Evolutionary conservation across 53 echinoderm and acorn worm species (phyloP).

Genomic region (Glandiceps talaboti): DNA sequence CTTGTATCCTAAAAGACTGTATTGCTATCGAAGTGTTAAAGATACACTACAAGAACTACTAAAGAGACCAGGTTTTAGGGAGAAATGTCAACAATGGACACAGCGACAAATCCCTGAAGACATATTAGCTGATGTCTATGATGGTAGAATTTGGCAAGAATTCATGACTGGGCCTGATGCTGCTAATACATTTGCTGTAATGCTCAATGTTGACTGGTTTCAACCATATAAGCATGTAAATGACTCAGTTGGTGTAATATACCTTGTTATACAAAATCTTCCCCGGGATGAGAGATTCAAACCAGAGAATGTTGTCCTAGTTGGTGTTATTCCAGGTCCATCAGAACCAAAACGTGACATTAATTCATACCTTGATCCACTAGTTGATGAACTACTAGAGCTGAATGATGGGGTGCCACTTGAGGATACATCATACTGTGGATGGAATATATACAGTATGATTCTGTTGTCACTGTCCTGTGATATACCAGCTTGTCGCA

Average conservation of each 20-base stretch:
- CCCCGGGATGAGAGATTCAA: constrained; percentile 18
- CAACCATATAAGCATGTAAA: constrained; percentile 18
- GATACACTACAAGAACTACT: constrained; percentile 13
- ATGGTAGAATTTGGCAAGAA: constrained; percentile 15
- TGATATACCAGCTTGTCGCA: constrained; percentile 23
- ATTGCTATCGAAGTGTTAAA: constrained; percentile 21
- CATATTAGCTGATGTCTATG: constrained; percentile 20
- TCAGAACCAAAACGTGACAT: constrained; percentile 1
- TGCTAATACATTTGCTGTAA: constrained; percentile 12
- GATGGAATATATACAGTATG: not conserved
- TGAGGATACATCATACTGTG: not conserved
- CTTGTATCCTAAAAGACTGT: constrained; percentile 14
- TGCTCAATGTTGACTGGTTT: constrained; percentile 27
- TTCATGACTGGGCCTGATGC: not conserved
- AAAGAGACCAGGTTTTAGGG: constrained; percentile 8
- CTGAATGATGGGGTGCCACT: constrained; percentile 7
- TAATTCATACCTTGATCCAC: constrained; percentile 14
- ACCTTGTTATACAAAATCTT: constrained; percentile 12
- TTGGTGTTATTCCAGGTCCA: constrained; percentile 23
- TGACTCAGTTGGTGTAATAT: constrained; percentile 20
- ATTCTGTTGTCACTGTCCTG: constrained; percentile 11
- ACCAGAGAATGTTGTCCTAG: constrained; percentile 12
- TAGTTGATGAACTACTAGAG: constrained; percentile 19
- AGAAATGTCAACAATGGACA: constrained; percentile 19
- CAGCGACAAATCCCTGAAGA: constrained; percentile 1